These are phyloP conservation scores for Galerucella calmariensis DNA, from an alignment of 2,888 invertebrate species.

Conservation along the genomic window DNA sequence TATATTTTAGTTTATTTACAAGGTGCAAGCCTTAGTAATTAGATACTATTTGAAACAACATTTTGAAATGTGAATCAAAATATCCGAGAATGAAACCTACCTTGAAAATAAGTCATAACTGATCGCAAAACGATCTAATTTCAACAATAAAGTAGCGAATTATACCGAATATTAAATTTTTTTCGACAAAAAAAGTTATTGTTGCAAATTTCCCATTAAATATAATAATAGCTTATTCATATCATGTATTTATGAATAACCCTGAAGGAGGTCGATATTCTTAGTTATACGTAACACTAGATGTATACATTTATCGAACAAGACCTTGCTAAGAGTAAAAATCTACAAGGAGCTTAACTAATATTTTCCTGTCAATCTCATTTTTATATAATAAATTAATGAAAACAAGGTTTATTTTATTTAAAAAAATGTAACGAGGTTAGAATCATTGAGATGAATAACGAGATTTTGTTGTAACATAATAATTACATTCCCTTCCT, in stretches of 20 bases:
- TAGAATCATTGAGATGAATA: background rate
- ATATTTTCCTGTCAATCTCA: background rate
- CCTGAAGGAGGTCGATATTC: background rate
- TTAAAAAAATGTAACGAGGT: background rate
- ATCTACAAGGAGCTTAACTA: background rate
- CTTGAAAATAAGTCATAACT: too few relatives aligned
- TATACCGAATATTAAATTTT: too few relatives aligned
- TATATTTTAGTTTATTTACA: too few relatives aligned
- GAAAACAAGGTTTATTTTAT: background rate
- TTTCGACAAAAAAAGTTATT: background rate
- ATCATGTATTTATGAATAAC: background rate
- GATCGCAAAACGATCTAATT: too few relatives aligned
- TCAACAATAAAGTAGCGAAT: too few relatives aligned
- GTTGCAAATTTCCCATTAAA: background rate
- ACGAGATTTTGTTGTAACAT: too few relatives aligned
- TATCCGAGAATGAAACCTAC: too few relatives aligned
- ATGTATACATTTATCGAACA: background rate
- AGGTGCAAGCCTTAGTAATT: too few relatives aligned
- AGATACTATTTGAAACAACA: too few relatives aligned
- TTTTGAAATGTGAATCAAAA: too few relatives aligned
- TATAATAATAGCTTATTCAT: background rate
- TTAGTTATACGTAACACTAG: background rate
- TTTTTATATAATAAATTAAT: background rate
- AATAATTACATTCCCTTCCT: too few relatives aligned
- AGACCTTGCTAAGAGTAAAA: background rate